phyloP scores from a whole-genome alignment of 2,113 vertebrate genomes.

The Pantherophis guttatus region DNA sequence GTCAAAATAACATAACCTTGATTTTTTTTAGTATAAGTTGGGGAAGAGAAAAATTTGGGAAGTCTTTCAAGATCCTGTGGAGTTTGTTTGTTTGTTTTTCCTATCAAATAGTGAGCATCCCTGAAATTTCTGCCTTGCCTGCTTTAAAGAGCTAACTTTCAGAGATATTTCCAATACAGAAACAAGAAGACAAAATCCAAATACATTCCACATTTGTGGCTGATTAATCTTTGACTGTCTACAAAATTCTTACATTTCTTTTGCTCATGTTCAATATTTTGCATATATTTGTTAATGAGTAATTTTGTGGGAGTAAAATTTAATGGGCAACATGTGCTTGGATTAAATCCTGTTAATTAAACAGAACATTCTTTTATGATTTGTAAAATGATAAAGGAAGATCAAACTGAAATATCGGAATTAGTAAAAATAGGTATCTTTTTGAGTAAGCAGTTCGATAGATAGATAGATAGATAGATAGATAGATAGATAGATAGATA shows the following conservation, averaged over 20 bases:
- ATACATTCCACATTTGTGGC: constrained; percentile 2
- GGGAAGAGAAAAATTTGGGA: neutral
- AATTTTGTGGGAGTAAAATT: neutral
- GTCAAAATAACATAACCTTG: neutral
- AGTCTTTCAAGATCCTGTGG: neutral
- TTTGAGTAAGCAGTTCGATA: neutral
- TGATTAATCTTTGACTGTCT: neutral
- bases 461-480: neutral
- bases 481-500: no score
- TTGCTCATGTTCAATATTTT: neutral
- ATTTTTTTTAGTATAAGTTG: neutral
- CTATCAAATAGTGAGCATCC: neutral
- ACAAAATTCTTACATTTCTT: neutral
- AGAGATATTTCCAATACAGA: constrained; percentile 47
- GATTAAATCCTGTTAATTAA: neutral
- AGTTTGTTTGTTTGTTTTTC: neutral
- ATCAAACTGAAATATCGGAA: neutral
- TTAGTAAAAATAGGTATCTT: neutral
- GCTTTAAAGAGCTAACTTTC: neutral
- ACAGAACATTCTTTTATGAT: neutral
- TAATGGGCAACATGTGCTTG: neutral
- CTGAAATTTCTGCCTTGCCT: neutral
- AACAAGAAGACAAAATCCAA: constrained; percentile 31
- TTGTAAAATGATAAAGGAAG: neutral
- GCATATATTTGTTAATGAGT: neutral